Conservation (phyloP, 2,797 vertebrate genomes). For the Crocodylus rhombifer region DNA sequence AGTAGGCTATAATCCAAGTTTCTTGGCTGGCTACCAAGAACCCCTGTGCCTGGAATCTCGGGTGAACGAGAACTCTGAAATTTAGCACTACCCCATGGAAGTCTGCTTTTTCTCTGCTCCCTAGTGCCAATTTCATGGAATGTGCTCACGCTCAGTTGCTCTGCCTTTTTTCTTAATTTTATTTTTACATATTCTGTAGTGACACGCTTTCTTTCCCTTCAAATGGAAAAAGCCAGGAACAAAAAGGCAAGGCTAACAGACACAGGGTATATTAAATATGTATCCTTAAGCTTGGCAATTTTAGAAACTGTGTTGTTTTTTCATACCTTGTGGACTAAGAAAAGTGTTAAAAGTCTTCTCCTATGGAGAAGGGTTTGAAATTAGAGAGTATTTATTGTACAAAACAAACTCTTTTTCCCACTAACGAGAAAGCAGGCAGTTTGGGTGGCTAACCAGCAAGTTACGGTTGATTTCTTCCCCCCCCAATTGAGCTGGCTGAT, state of each 20-base stretch:
- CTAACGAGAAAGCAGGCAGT: background rate
- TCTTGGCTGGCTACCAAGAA: conserved; percentile 43
- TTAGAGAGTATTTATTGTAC: background rate
- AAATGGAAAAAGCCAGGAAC: background rate
- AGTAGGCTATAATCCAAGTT: conserved; percentile 61
- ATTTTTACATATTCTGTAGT: background rate
- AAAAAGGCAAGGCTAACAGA: accelerated
- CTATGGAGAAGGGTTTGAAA: no score
- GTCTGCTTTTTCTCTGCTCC: conserved; percentile 59
- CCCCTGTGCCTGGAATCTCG: conserved; percentile 50
- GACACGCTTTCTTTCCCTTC: background rate
- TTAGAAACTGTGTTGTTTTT: background rate
- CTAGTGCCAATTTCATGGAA: conserved; percentile 43
- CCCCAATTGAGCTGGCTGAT: accelerated
- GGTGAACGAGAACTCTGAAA: conserved; percentile 57
- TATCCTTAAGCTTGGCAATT: background rate
- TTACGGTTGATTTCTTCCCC: background rate
- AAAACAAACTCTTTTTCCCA: conserved; percentile 1
- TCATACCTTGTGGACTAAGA: no score
- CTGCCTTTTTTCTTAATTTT: background rate
- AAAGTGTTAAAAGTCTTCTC: no score
- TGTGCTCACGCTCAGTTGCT: background rate
- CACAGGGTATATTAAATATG: background rate
- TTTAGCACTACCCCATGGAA: conserved; percentile 22
- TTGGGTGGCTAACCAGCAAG: background rate